These are phyloP conservation scores for Nothoprocta perdicaria DNA, from an alignment of 2,113 vertebrate species.

Conservation along the genomic window DNA sequence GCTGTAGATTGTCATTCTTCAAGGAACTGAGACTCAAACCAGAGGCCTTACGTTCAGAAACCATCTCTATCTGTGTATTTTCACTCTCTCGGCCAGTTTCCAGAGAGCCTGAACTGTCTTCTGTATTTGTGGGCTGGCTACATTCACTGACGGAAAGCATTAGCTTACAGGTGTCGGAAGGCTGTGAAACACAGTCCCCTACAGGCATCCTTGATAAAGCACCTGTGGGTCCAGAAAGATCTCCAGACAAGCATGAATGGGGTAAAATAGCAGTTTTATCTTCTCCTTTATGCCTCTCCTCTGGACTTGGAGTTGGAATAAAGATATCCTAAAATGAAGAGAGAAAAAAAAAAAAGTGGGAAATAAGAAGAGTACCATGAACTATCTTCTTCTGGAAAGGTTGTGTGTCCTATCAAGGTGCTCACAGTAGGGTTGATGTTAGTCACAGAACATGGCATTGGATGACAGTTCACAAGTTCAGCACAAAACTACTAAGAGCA, in stretches of 20 bases:
- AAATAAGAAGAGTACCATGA: not conserved
- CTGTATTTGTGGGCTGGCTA: constrained; percentile 59
- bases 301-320: constrained; percentile 86
- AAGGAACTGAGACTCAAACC: constrained; percentile 15
- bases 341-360: not conserved
- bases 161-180: constrained; percentile 77
- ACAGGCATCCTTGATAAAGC: constrained; percentile 45
- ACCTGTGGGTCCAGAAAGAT: constrained; percentile 44
- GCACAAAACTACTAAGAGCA: not conserved
- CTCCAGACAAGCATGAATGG: constrained; percentile 40
- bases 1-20: not conserved
- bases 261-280: constrained; percentile 50
- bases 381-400: not conserved
- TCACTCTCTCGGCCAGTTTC: constrained; percentile 78
- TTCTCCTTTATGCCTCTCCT: constrained; percentile 56
- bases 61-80: constrained; percentile 80
- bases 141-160: constrained; percentile 81
- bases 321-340: constrained; percentile 87
- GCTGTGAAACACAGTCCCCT: constrained; percentile 46
- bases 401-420: not conserved
- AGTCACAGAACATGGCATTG: not conserved
- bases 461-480: not conserved
- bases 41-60: constrained; percentile 9
- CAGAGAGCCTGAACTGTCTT: constrained; percentile 36
- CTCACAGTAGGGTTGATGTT: not conserved